A percentile compares a stretch with the other conserved stretches of the same genome.
Evolutionary conservation across 2,888 invertebrate species (phyloP).

Genomic region (Drosophila anomalipes): DNA sequence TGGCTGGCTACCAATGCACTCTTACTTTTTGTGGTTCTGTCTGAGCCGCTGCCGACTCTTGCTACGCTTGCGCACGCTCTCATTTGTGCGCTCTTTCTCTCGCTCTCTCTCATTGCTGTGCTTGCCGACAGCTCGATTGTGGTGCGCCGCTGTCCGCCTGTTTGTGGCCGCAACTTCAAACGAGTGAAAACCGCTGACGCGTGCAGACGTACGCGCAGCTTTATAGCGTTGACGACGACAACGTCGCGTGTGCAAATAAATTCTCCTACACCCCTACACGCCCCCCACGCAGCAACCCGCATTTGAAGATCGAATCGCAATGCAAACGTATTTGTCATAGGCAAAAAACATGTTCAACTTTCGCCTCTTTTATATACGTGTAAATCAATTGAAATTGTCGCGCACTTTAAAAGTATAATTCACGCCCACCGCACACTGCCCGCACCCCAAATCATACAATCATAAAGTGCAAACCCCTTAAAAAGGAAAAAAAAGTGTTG

Average conservation of each 20-base stretch:
- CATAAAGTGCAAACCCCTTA: conserved; percentile 41
- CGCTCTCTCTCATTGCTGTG: conserved; percentile 10
- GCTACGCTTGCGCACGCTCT: conserved; percentile 55
- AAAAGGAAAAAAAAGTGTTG: conserved; percentile 33
- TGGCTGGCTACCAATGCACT: conserved; percentile 32
- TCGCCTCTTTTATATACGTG: conserved; percentile 62
- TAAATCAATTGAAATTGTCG: conserved; percentile 53
- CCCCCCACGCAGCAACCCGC: conserved; percentile 2
- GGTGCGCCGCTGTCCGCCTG: conserved; percentile 37
- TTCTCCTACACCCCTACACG: conserved; percentile 1
- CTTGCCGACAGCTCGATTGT: conserved; percentile 32
- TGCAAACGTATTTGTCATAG: conserved; percentile 63
- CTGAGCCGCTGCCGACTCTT: conserved; percentile 16
- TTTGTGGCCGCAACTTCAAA: conserved; percentile 65
- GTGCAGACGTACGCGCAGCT: conserved; percentile 75
- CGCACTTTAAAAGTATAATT: conserved; percentile 30
- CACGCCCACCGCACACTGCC: conserved; percentile 1
- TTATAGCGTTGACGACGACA: conserved; percentile 39
- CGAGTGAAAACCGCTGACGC: conserved; percentile 74
- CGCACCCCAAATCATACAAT: conserved; percentile 6
- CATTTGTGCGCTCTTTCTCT: conserved; percentile 9
- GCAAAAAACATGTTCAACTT: conserved; percentile 51
- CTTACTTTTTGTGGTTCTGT: conserved; percentile 42
- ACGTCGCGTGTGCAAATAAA: conserved; percentile 61
- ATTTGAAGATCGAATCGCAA: conserved; percentile 40